Conservation (phyloP, 2,113 vertebrate species). For the Misgurnus mizolepis region DNA sequence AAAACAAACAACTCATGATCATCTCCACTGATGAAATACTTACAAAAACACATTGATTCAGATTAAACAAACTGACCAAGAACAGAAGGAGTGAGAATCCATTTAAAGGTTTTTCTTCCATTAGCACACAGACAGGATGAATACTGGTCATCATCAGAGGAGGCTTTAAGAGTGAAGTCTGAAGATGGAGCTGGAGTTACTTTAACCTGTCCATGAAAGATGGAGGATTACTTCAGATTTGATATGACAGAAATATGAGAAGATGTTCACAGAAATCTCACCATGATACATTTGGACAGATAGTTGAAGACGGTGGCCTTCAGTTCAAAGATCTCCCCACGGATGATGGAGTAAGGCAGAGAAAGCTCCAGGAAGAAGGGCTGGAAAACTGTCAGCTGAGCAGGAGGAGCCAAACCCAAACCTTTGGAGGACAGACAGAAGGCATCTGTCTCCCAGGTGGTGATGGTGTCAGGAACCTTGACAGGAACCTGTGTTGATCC, state of each 20-base stretch:
- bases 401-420: slow-evolving; percentile 79
- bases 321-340: slow-evolving; percentile 83
- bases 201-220: slow-evolving; percentile 67
- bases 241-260: not conserved
- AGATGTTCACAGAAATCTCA: slow-evolving; percentile 50
- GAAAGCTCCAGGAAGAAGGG: slow-evolving; percentile 87
- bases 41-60: too few species aligned
- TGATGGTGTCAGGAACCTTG: slow-evolving; percentile 85
- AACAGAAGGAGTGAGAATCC: slow-evolving; percentile 66
- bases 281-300: slow-evolving; percentile 80
- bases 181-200: slow-evolving; percentile 64
- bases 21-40: too few species aligned
- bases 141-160: slow-evolving; percentile 64
- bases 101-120: slow-evolving; percentile 69
- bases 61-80: slow-evolving; percentile 67
- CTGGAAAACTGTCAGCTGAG: slow-evolving; percentile 79
- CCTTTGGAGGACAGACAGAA: slow-evolving; percentile 81
- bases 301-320: slow-evolving; percentile 86
- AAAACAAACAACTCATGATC: not conserved
- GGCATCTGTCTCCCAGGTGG: slow-evolving; percentile 83
- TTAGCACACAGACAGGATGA: slow-evolving; percentile 69
- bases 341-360: slow-evolving; percentile 85
- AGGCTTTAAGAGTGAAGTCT: slow-evolving; percentile 69
- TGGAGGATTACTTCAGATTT: slow-evolving; percentile 37
- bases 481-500: slow-evolving; percentile 71